A percentile compares a stretch with the other conserved stretches of the same genome.
These are phyloP conservation scores for Spialia ferax DNA, from an alignment of 2,888 invertebrate genomes.

Conservation along the genomic window DNA sequence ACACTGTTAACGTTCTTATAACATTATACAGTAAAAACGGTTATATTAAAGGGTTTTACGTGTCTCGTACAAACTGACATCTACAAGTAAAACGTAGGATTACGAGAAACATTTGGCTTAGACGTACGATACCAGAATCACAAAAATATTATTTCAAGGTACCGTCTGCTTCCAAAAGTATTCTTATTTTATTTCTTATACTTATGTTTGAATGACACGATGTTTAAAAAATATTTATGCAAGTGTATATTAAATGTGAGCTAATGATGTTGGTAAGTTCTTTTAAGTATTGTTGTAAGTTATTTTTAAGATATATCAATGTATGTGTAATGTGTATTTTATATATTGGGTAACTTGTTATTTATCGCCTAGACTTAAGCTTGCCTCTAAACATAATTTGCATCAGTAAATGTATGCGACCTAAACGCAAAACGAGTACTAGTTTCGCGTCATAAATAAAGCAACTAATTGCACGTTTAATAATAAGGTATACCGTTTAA, in stretches of 20 bases:
- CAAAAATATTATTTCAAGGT: constrained; percentile 29
- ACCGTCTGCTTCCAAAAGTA: constrained; percentile 22
- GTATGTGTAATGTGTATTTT: too few relatives aligned
- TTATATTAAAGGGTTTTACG: not conserved
- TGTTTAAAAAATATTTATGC: too few relatives aligned
- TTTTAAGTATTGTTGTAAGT: too few relatives aligned
- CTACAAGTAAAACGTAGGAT: constrained; percentile 19
- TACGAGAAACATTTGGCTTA: constrained; percentile 28
- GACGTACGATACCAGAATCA: constrained; percentile 28
- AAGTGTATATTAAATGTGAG: too few relatives aligned
- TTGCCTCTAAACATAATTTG: not conserved
- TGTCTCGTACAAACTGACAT: constrained; percentile 18
- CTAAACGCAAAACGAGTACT: not conserved
- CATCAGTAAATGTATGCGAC: not conserved
- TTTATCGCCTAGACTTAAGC: not conserved
- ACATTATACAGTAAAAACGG: not conserved
- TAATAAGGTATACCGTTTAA: constrained; percentile 6
- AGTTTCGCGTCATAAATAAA: not conserved
- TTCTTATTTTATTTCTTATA: constrained; percentile 24
- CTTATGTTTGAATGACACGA: constrained; percentile 18
- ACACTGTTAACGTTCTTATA: not conserved
- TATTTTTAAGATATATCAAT: too few relatives aligned
- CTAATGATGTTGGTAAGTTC: too few relatives aligned
- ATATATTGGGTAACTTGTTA: too few relatives aligned
- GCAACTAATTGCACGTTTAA: constrained; percentile 19